Conservation (phyloP, 2,113 vertebrate species). For the Seriola rivoliana region DNA sequence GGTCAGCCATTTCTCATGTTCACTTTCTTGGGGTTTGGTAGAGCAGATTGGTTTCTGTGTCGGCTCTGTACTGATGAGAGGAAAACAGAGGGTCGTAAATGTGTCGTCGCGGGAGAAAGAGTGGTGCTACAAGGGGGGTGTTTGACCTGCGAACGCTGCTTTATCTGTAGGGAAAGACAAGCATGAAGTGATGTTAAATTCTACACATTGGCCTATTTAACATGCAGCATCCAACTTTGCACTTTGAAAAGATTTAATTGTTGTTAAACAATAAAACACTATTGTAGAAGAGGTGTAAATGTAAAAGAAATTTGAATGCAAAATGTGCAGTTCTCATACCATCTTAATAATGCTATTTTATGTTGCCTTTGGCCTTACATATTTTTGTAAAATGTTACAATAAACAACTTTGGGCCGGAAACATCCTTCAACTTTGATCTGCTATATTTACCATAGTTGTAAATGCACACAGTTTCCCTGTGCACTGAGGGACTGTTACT, state of each 20-base stretch:
- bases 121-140: neutral
- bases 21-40: conserved; percentile 39
- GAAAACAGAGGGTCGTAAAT: conserved; percentile 26
- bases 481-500: too few species aligned
- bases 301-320: neutral
- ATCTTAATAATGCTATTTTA: neutral
- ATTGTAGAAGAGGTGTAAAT: too few species aligned
- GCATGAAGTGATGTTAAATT: neutral
- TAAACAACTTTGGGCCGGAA: neutral
- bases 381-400: neutral
- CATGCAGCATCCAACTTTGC: neutral
- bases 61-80: neutral
- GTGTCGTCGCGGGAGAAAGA: conserved; percentile 40
- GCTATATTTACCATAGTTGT: too few species aligned
- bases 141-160: neutral
- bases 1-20: conserved; percentile 50
- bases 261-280: neutral
- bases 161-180: neutral
- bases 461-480: too few species aligned
- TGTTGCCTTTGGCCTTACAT: neutral
- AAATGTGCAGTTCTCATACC: neutral
- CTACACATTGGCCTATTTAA: neutral
- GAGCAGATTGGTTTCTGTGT: conserved; percentile 56
- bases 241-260: neutral
- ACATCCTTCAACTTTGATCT: too few species aligned